Percentiles rank a stretch among this genome's conserved stretches.
phyloP scores from a whole-genome alignment of 2,797 vertebrate species.

The Pipistrellus nathusii region DNA sequence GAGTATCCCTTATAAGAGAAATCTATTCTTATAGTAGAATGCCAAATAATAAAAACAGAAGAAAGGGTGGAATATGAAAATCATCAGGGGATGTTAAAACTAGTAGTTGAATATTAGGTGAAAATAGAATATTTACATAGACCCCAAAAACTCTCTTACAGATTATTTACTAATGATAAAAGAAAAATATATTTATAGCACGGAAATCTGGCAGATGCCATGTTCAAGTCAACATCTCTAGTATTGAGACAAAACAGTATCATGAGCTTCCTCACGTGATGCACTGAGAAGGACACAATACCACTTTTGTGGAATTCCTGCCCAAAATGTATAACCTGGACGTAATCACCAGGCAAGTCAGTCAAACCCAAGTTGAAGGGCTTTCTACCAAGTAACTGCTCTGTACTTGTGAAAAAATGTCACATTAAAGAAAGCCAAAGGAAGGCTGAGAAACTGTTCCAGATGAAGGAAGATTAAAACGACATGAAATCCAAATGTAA shows the following conservation, averaged over 20 bases:
- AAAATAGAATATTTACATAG: not conserved
- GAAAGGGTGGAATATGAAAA: not conserved
- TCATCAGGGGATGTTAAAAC: not conserved
- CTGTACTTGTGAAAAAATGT: not conserved
- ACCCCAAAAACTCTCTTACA: not conserved
- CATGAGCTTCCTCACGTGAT: not conserved
- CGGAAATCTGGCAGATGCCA: conserved; percentile 3
- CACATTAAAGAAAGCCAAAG: not conserved
- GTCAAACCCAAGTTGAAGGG: conserved; percentile 29
- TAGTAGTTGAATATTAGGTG: not conserved
- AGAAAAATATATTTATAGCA: not conserved
- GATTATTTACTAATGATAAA: conserved; percentile 27
- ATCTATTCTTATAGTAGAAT: not conserved
- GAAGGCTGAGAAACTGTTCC: not conserved
- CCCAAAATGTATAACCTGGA: not conserved
- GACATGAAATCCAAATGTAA: not conserved
- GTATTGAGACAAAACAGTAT: not conserved
- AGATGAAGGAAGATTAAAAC: conserved; percentile 23
- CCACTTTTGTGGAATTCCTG: not conserved
- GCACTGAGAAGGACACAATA: not conserved
- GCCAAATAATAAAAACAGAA: not conserved
- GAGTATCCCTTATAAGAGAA: not conserved
- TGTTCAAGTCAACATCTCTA: not conserved
- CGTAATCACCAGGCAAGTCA: not conserved
- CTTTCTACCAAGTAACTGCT: not conserved